Conservation (phyloP, 2,888 invertebrate species). For the Leucozona laternaria region DNA sequence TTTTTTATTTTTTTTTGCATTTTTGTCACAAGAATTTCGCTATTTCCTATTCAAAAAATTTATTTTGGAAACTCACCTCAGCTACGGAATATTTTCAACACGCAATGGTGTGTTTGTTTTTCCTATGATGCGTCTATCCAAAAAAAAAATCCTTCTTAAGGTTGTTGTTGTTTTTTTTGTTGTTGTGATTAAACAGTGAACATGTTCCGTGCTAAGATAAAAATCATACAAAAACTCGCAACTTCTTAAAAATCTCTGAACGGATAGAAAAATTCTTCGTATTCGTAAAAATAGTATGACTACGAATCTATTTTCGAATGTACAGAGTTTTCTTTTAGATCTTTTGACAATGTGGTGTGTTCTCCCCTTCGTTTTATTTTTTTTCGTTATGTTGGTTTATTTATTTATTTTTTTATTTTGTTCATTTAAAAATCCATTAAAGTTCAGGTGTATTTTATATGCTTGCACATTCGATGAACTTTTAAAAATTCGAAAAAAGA, state of each 20-base stretch:
- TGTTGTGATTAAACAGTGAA: constrained; percentile 7
- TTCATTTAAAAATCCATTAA: constrained; percentile 62
- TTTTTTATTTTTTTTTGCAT: constrained; percentile 44
- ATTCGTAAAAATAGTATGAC: constrained; percentile 72
- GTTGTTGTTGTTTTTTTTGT: not conserved
- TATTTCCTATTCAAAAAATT: constrained; percentile 18
- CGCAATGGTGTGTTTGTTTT: constrained; percentile 44
- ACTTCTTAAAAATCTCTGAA: constrained; percentile 67
- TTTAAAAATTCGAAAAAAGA: constrained; percentile 38
- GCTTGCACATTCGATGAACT: constrained; percentile 66
- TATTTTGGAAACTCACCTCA: constrained; percentile 68
- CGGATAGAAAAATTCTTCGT: constrained; percentile 67
- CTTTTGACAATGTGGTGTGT: constrained; percentile 55
- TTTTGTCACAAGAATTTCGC: constrained; percentile 26
- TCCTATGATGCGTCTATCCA: constrained; percentile 40
- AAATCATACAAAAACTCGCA: constrained; percentile 44
- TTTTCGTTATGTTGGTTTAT: constrained; percentile 31
- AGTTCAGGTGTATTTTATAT: constrained; percentile 66
- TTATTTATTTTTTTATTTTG: constrained; percentile 22
- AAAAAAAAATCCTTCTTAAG: constrained; percentile 37
- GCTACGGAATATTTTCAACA: constrained; percentile 56
- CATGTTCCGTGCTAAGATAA: constrained; percentile 49
- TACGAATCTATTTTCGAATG: constrained; percentile 72
- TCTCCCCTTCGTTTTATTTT: constrained; percentile 27
- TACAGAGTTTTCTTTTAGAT: constrained; percentile 58